Percentiles rank a stretch among this genome's conserved stretches.
phyloP scores from a whole-genome alignment of 2,113 vertebrate species.

The Tragelaphus strepsiceros region DNA sequence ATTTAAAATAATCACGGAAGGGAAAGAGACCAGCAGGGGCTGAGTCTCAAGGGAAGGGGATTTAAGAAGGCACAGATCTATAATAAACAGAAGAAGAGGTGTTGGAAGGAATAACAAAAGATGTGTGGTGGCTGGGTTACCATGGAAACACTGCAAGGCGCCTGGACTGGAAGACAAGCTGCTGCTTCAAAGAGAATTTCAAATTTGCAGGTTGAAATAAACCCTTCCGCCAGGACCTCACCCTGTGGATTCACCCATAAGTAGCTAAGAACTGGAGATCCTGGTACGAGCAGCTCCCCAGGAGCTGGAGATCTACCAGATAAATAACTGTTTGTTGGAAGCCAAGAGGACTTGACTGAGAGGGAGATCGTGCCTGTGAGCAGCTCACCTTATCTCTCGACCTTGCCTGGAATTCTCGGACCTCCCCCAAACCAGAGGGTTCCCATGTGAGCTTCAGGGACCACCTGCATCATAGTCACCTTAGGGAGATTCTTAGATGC shows the following conservation, averaged over 20 bases:
- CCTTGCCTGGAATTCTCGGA: not conserved
- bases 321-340: not conserved
- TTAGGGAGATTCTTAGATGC: not conserved
- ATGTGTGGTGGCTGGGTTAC: not conserved
- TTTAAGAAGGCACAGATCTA: not conserved
- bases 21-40: not conserved
- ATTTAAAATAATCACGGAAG: not conserved
- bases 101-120: not conserved
- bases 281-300: not conserved
- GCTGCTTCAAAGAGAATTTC: slow-evolving; percentile 20
- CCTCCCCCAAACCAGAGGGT: not conserved
- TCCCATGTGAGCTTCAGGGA: too few relatives aligned
- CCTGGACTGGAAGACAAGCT: not conserved
- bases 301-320: not conserved
- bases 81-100: not conserved
- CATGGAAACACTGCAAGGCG: slow-evolving; percentile 30
- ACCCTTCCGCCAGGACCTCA: not conserved
- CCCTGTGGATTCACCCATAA: not conserved
- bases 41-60: not conserved
- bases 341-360: fast-evolving
- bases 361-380: not conserved
- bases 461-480: not conserved
- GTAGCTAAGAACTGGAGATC: not conserved
- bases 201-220: not conserved
- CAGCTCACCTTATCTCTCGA: not conserved